Evolutionary conservation across 2,888 invertebrate species (phyloP).

Genomic region (Tigriopus californicus): DNA sequence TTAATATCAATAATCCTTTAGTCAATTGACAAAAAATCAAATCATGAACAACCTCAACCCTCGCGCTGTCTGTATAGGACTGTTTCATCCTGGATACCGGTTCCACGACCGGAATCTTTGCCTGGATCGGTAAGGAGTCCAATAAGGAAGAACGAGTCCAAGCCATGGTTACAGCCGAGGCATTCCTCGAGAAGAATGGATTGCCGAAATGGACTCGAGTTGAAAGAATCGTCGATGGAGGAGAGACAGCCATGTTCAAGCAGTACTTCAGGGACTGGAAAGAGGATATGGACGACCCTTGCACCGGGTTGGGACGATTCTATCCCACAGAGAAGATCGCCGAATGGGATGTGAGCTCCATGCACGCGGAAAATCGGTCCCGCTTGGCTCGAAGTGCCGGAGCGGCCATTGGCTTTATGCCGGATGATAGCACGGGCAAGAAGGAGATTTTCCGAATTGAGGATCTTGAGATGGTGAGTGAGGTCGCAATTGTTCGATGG

Average conservation of each 20-base stretch:
- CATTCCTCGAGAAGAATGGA: slow-evolving; percentile 39
- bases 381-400: slow-evolving; percentile 35
- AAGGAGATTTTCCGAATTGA: slow-evolving; percentile 35
- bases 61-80: no score
- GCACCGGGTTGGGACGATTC: background rate
- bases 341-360: slow-evolving; percentile 25
- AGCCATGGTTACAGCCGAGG: slow-evolving; percentile 51
- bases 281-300: slow-evolving; percentile 28
- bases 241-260: slow-evolving; percentile 67
- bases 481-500: no score
- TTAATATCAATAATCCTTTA: no score
- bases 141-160: slow-evolving; percentile 50
- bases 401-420: slow-evolving; percentile 47
- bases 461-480: slow-evolving; percentile 31
- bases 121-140: slow-evolving; percentile 62
- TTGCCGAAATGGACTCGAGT: slow-evolving; percentile 52
- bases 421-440: slow-evolving; percentile 46
- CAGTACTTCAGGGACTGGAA: slow-evolving; percentile 70
- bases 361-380: slow-evolving; percentile 24
- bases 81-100: slow-evolving; percentile 59
- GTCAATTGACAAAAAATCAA: no score
- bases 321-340: slow-evolving; percentile 8
- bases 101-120: slow-evolving; percentile 48
- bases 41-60: no score
- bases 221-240: slow-evolving; percentile 54